A percentile compares a stretch with the other conserved stretches of the same genome.
These are phyloP conservation scores for Ceramica pisi DNA, from an alignment of 2,888 invertebrate species.

Conservation along the genomic window DNA sequence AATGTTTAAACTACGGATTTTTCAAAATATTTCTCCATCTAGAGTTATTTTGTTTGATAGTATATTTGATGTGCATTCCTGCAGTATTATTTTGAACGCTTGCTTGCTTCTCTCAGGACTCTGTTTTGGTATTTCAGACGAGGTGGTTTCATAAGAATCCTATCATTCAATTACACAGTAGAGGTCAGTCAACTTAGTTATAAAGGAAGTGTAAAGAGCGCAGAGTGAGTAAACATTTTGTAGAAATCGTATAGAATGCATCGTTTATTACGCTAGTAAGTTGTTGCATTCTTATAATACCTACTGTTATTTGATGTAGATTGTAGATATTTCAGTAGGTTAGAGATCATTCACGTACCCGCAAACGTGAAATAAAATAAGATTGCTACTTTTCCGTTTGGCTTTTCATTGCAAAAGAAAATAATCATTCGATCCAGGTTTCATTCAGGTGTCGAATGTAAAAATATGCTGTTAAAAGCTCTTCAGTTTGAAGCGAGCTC, in stretches of 20 bases:
- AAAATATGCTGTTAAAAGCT: slow-evolving; percentile 33
- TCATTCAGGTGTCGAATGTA: slow-evolving; percentile 23
- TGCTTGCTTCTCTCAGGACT: slow-evolving; percentile 11
- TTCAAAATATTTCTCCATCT: not conserved
- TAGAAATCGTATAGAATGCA: slow-evolving; percentile 40
- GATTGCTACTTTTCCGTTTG: slow-evolving; percentile 6
- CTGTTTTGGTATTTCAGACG: slow-evolving; percentile 52
- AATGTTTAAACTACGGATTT: not conserved
- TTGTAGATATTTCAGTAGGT: slow-evolving; percentile 4
- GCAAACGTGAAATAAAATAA: slow-evolving; percentile 14
- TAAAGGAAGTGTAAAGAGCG: slow-evolving; percentile 52
- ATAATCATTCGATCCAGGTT: slow-evolving; percentile 36
- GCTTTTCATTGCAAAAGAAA: slow-evolving; percentile 34
- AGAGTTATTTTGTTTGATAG: not conserved
- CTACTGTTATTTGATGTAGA: slow-evolving; percentile 23
- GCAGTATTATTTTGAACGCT: not conserved
- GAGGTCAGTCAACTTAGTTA: slow-evolving; percentile 59
- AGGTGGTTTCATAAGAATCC: slow-evolving; percentile 54
- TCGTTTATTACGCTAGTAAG: slow-evolving; percentile 45
- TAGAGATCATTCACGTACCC: not conserved
- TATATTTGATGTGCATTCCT: not conserved
- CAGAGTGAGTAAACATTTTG: slow-evolving; percentile 57
- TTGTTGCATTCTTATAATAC: slow-evolving; percentile 16
- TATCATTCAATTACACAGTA: slow-evolving; percentile 48
- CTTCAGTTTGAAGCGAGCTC: slow-evolving; percentile 27